Evolutionary conservation across 2,888 invertebrate species (phyloP).

Genomic region (Ochropleura plecta): DNA sequence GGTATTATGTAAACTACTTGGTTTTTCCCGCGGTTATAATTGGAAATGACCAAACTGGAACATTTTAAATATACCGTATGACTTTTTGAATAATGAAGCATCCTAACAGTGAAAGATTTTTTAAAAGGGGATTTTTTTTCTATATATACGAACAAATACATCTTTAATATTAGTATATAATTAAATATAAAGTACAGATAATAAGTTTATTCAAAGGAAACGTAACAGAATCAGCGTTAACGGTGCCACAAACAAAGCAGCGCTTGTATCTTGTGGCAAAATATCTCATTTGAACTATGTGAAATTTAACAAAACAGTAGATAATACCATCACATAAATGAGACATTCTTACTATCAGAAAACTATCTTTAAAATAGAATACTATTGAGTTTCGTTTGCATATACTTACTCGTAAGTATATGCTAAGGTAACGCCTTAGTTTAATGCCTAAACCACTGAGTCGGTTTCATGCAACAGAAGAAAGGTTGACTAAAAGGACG

Average conservation of each 20-base stretch:
- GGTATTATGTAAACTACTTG: constrained; percentile 9
- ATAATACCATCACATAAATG: neutral
- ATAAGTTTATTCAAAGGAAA: too few relatives aligned
- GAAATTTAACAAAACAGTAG: too few relatives aligned
- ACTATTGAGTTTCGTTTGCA: neutral
- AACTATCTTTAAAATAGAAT: neutral
- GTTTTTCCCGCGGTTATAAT: neutral
- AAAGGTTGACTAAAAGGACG: neutral
- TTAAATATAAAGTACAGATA: too few relatives aligned
- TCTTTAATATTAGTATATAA: too few relatives aligned
- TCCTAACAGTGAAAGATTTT: neutral
- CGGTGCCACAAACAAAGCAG: too few relatives aligned
- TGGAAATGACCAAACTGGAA: neutral
- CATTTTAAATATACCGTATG: neutral
- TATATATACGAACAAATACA: too few relatives aligned
- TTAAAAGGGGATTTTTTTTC: too few relatives aligned
- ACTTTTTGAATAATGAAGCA: neutral
- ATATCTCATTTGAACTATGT: neutral
- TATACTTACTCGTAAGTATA: neutral
- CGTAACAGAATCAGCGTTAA: too few relatives aligned
- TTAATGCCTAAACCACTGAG: neutral
- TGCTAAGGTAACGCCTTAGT: neutral
- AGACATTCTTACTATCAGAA: neutral
- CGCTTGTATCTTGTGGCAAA: too few relatives aligned
- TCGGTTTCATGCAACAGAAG: neutral